Evolutionary conservation across 1,140 invertebrate genomes (phyloP), one percentile per base, ranked within the genome.

Genomic region (Sitobion miscanthi): DNA sequence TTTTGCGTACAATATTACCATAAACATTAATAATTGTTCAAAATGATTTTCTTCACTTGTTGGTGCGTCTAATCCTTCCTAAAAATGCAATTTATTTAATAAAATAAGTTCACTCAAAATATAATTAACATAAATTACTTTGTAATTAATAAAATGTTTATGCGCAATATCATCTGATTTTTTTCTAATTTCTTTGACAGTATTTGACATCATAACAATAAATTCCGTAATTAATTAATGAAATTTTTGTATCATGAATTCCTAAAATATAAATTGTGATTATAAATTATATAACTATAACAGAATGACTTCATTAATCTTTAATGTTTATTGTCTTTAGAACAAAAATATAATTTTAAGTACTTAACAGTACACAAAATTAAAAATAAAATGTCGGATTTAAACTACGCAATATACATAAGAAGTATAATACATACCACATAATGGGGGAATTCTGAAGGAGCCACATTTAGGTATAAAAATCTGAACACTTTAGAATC

Each of bases 141-240:
- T 96, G 14, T 96, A 96, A 95, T 98, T 98, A 93, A 97, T 97
- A 94, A 97, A 96, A 83, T 97, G 96, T 38, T 98, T 97, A 94
- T 98, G 96, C 35, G 98, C 98, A 1, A 97, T 97, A 95, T 99
- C 98, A 95, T 99, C 98, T 0, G 98, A 98, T 94, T 97, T 96
- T 94, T 97, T 97, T 86, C 97, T 95, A 88, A 98, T 95, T 95
- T 98, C 98, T 95, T 98, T 98, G 0, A 97, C 96, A 95, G 99
- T 99, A 54, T 98, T 96, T 57, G 99, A 98, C 98, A 99, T 98
- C 57, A 98, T 96, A 87, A 98, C 97, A 92, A 99, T 98, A 94
- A 99, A 99, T 95, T 99, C 98, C 1, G 98, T 98, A 85, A 99
- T 96, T 2, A 99, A 95, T 21, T 96, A 96, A 95, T 99, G 99